A percentile compares a stretch with the other conserved stretches of the same genome.
Conservation (phyloP, 2,888 invertebrate genomes). For the Pandemis corylana region DNA sequence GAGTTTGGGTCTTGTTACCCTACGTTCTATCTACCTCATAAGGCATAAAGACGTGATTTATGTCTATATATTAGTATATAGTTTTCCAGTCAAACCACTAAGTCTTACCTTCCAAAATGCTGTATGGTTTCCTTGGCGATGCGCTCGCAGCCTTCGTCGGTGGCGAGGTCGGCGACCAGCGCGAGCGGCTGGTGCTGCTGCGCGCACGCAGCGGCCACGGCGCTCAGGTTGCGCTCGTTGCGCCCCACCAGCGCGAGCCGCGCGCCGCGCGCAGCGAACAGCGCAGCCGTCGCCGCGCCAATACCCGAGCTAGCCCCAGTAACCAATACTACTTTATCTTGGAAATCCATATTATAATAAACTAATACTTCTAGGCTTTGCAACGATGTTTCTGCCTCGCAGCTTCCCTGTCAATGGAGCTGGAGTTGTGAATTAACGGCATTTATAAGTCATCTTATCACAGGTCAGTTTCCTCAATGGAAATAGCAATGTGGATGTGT, state of each 20-base stretch:
- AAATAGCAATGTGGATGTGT: neutral
- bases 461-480: neutral
- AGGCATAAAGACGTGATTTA: no score
- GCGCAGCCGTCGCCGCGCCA: constrained; percentile 39
- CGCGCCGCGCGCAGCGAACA: constrained; percentile 42
- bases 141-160: constrained; percentile 58
- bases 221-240: constrained; percentile 39
- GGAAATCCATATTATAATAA: constrained; percentile 31
- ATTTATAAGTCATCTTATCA: neutral
- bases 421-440: neutral
- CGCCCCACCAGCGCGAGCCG: constrained; percentile 43
- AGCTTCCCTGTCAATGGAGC: neutral
- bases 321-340: constrained; percentile 43
- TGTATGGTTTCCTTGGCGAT: constrained; percentile 53
- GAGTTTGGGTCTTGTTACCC: no score
- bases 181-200: constrained; percentile 47
- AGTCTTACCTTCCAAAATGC: constrained; percentile 54
- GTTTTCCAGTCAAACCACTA: no score
- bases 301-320: constrained; percentile 45
- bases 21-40: no score
- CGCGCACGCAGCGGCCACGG: constrained; percentile 26
- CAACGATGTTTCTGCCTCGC: neutral
- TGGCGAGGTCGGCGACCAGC: constrained; percentile 57
- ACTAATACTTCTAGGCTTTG: neutral
- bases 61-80: no score